Conservation (phyloP, 2,113 vertebrate species). For the Smithornis capensis region DNA sequence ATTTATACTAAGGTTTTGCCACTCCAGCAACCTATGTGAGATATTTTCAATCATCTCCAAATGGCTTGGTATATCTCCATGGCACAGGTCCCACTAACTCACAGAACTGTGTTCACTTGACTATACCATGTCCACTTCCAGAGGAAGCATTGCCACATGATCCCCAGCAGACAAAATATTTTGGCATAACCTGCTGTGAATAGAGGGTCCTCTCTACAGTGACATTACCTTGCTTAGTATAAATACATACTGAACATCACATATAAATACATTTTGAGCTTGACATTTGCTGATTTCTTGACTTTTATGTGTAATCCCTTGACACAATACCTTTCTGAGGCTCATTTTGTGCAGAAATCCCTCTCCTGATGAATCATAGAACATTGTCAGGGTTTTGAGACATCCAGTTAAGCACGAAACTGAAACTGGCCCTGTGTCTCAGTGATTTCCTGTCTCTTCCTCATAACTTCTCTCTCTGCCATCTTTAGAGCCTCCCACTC, state of each 20-base stretch:
- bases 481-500: not conserved
- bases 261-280: not conserved
- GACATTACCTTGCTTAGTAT: not conserved
- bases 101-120: not conserved
- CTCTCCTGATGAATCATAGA: not conserved
- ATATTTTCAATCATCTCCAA: not conserved
- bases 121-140: not conserved
- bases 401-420: not conserved
- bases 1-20: not conserved
- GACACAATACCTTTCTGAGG: fast-evolving
- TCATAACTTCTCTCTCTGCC: not conserved
- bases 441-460: not conserved
- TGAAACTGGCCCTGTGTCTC: not conserved
- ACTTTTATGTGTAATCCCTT: not conserved
- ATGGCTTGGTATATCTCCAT: not conserved
- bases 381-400: not conserved
- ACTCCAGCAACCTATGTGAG: not conserved
- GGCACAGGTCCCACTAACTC: not conserved
- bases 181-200: not conserved
- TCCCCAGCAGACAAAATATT: not conserved
- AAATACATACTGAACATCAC: not conserved
- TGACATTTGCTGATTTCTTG: not conserved
- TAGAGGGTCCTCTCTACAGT: not conserved
- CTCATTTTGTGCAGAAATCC: not conserved
- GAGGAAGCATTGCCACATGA: not conserved